Conservation (phyloP, 2,797 vertebrate species). For the Buceros bicornis region DNA sequence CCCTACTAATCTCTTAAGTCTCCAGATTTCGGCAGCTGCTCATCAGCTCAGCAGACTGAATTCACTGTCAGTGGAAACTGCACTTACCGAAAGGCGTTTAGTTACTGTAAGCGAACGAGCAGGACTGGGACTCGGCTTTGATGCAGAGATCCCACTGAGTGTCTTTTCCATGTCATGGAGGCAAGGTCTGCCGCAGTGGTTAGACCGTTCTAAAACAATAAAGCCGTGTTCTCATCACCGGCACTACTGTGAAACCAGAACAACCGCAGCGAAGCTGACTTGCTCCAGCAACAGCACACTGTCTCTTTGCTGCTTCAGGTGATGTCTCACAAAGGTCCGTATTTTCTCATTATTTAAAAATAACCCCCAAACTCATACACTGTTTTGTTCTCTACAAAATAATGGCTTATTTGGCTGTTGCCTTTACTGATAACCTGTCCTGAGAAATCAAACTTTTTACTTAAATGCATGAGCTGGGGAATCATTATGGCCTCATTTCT, state of each 20-base stretch:
- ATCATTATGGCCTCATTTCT: background rate
- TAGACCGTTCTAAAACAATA: background rate
- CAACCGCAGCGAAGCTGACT: background rate
- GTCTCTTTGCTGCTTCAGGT: background rate
- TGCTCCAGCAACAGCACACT: background rate
- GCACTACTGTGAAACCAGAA: background rate
- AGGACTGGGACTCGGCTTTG: background rate
- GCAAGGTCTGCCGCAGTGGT: background rate
- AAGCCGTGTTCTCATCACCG: background rate
- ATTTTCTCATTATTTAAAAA: background rate
- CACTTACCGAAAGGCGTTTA: background rate
- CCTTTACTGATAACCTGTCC: background rate
- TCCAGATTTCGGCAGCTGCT: background rate
- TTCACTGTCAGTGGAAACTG: background rate
- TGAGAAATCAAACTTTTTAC: background rate
- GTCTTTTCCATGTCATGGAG: background rate
- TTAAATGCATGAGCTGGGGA: background rate
- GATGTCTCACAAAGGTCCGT: background rate
- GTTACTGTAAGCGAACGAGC: slow-evolving; percentile 18
- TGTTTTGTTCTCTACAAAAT: background rate
- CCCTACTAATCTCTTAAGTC: background rate
- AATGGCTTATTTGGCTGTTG: background rate
- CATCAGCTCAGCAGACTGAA: background rate
- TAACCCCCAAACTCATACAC: fast-evolving
- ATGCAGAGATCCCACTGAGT: background rate